phyloP scores from a whole-genome alignment of 1,140 invertebrate genomes.

The Calephelis virginiensis region DNA sequence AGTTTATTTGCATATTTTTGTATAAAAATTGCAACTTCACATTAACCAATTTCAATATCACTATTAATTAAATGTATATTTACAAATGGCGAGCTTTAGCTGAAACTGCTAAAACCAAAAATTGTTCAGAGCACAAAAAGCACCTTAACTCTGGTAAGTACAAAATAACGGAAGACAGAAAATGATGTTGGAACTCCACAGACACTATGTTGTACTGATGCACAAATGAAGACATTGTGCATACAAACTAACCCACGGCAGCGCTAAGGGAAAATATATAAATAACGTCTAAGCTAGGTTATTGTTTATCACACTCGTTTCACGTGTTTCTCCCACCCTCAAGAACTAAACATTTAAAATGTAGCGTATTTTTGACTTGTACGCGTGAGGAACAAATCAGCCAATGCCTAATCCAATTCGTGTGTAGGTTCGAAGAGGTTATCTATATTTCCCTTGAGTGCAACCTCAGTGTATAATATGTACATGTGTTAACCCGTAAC shows the following conservation, averaged over 20 bases:
- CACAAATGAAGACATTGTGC: neutral
- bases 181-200: constrained; percentile 17
- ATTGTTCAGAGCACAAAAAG: constrained; percentile 50
- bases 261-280: no score
- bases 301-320: no score
- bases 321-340: no score
- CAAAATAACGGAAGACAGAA: constrained; percentile 72
- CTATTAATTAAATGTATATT: constrained; percentile 58
- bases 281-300: no score
- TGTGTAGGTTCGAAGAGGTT: no score
- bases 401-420: no score
- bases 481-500: constrained; percentile 6
- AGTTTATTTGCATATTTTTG: constrained; percentile 71
- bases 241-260: neutral
- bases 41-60: constrained; percentile 62
- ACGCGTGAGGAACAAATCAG: no score
- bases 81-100: constrained; percentile 65
- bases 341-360: no score
- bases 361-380: no score
- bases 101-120: constrained; percentile 42
- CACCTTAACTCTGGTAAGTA: constrained; percentile 70
- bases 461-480: neutral
- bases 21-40: constrained; percentile 73
- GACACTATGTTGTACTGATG: constrained; percentile 7
- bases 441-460: no score